phyloP scores from a whole-genome alignment of 2,113 vertebrate species.

The Turdus rufiventris region DNA sequence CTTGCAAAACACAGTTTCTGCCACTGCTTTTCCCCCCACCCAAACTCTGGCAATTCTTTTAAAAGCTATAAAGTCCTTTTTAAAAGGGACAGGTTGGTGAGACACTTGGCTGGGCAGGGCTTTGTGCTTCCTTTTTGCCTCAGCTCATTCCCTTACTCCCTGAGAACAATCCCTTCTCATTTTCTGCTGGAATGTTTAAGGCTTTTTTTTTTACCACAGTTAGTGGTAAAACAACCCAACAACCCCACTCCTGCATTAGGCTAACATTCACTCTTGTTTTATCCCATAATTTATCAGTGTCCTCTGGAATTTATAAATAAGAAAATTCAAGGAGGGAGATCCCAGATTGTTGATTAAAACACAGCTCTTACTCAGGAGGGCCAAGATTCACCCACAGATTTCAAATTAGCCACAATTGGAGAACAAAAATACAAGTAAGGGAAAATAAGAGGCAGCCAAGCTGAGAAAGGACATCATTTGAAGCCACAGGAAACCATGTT shows the following conservation, averaged over 20 bases:
- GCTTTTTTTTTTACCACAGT: neutral
- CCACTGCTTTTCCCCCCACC: neutral
- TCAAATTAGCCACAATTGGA: neutral
- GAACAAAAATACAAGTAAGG: neutral
- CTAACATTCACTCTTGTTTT: neutral
- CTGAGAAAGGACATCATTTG: neutral
- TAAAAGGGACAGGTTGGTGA: neutral
- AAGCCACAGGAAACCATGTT: neutral
- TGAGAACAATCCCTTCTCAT: neutral
- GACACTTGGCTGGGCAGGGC: neutral
- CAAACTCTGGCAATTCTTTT: neutral
- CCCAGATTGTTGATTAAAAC: neutral
- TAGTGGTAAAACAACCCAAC: neutral
- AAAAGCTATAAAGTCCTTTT: neutral
- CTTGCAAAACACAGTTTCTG: neutral
- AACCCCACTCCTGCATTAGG: neutral
- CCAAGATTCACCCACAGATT: neutral
- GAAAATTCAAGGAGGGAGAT: neutral
- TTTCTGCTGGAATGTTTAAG: neutral
- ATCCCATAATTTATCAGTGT: accelerated
- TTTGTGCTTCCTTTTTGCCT: neutral
- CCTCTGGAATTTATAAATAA: neutral
- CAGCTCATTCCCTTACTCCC: neutral
- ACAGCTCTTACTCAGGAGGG: neutral
- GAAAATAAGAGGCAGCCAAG: neutral